Evolutionary conservation across 2,113 vertebrate species (phyloP).

Genomic region (Hippocampus mohnikei): DNA sequence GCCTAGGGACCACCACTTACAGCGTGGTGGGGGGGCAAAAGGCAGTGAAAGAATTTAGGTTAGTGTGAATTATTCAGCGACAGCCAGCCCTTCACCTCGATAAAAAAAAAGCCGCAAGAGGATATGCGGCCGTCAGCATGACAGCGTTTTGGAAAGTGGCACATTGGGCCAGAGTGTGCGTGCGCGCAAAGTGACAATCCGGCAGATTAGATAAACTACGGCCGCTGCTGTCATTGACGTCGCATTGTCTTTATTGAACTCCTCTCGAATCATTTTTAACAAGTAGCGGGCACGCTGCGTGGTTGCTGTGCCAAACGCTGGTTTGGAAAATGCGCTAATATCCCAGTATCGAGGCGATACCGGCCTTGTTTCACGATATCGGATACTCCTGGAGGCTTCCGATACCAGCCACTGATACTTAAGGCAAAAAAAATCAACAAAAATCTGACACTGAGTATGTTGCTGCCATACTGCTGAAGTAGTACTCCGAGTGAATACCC

Average conservation of each 20-base stretch:
- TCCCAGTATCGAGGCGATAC: neutral
- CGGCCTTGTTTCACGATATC: too few species aligned
- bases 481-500: too few species aligned
- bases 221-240: constrained; percentile 9
- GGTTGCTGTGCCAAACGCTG: neutral
- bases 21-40: constrained; percentile 31
- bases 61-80: constrained; percentile 68
- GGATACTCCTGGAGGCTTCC: too few species aligned
- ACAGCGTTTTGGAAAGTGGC: constrained; percentile 9
- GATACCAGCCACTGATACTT: too few species aligned
- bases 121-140: constrained; percentile 8
- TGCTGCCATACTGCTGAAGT: too few species aligned
- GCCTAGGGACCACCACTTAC: constrained; percentile 61
- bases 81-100: constrained; percentile 15
- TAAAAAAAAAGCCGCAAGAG: constrained; percentile 12
- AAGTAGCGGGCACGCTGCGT: neutral
- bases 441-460: too few species aligned
- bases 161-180: constrained; percentile 27
- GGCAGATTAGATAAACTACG: constrained; percentile 38
- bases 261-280: constrained; percentile 15
- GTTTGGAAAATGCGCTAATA: neutral
- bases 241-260: neutral
- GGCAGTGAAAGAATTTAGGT: constrained; percentile 61
- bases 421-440: too few species aligned
- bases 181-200: constrained; percentile 23